Base-by-base conservation (phyloP, 2,888 invertebrate species). In the Orchesellides sinensis region DNA sequence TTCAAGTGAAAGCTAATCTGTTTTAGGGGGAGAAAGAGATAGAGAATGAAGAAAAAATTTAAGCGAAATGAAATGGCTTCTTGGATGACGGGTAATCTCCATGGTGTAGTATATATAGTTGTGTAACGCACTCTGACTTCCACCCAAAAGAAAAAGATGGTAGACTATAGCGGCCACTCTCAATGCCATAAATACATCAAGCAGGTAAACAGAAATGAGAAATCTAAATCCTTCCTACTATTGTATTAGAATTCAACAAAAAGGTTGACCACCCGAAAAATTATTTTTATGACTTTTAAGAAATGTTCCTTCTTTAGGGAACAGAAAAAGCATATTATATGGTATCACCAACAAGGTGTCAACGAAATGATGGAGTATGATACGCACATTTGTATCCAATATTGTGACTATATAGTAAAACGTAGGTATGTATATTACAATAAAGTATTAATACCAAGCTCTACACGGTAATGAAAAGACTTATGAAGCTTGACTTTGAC, bases 1-100 rank as follows among this genome's bases (percentile, higher is more conserved):
- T 80, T 80, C 80, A 80, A 80, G 72, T 72, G 72, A 80, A 80
- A 80, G 80, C 80, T 80, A 80, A 80, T 80, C 80, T 80, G 80
- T 80, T 80, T 73, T 80, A 52, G 72, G 35, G 72, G 72, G 72
- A 72, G 65, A 35, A 25, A 27, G 69, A 47, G 59, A 52, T 52
- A 54, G 23, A 45, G 72, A 72, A 72, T 72, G 72, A 80, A 72
- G 73, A 79, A n/a, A n/a, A n/a, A n/a, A n/a, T 63, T 32, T 79
- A 80, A 72, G 56, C 80, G 79, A 79, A 79, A 79, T 79, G 79
- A 70, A 79, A 79, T 79, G 79, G 79, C 66, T 79, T 79, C 49
- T 40, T 54, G 79, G 70, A 79, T 79, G 79, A 79, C 61, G 79
- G 61, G 79, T 79, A 79, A 79, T 79, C 79, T 79, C 70, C 35